phyloP scores from a whole-genome alignment of 2,113 vertebrate species.

The Callionymus lyra region DNA sequence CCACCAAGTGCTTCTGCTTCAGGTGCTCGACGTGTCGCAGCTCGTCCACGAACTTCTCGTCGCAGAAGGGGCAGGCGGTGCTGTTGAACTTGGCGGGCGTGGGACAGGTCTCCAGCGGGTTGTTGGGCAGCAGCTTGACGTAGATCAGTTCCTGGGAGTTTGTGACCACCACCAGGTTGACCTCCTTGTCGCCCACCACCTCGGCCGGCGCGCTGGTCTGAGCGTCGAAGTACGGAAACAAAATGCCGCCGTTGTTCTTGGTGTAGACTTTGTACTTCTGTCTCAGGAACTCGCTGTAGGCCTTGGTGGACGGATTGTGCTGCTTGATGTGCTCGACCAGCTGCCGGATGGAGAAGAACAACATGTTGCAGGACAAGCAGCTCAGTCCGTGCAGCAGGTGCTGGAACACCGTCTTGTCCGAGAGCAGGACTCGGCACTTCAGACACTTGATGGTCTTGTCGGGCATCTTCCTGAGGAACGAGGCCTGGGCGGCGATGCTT shows the following conservation, averaged over 20 bases:
- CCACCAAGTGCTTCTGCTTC: slow-evolving; percentile 86
- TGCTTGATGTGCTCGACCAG: slow-evolving; percentile 77
- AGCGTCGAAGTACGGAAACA: slow-evolving; percentile 88
- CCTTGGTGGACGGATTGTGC: slow-evolving; percentile 76
- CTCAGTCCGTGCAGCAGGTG: slow-evolving; percentile 87
- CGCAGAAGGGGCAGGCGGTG: slow-evolving; percentile 83
- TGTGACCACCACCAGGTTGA: slow-evolving; percentile 82
- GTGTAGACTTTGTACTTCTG: slow-evolving; percentile 77
- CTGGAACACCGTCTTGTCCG: slow-evolving; percentile 79
- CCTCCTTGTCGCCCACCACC: slow-evolving; percentile 79
- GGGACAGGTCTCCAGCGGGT: slow-evolving; percentile 41
- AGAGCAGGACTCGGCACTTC: slow-evolving; percentile 78
- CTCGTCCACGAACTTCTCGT: slow-evolving; percentile 68
- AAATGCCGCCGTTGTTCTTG: slow-evolving; percentile 69
- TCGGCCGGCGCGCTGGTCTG: slow-evolving; percentile 76
- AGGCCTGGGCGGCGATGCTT: slow-evolving; percentile 77
- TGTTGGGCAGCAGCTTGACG: slow-evolving; percentile 77
- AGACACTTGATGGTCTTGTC: slow-evolving; percentile 83
- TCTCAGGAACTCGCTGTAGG: slow-evolving; percentile 79
- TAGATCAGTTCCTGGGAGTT: slow-evolving; percentile 75
- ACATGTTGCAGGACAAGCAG: slow-evolving; percentile 83
- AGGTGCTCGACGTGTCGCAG: slow-evolving; percentile 78
- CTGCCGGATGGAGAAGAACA: slow-evolving; percentile 82
- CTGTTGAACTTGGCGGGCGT: slow-evolving; percentile 46
- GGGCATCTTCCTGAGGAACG: slow-evolving; percentile 83